Percentiles rank a stretch among this genome's conserved stretches.
Conservation (phyloP, 2,797 vertebrate genomes). For the Acipenser transmontanus region DNA sequence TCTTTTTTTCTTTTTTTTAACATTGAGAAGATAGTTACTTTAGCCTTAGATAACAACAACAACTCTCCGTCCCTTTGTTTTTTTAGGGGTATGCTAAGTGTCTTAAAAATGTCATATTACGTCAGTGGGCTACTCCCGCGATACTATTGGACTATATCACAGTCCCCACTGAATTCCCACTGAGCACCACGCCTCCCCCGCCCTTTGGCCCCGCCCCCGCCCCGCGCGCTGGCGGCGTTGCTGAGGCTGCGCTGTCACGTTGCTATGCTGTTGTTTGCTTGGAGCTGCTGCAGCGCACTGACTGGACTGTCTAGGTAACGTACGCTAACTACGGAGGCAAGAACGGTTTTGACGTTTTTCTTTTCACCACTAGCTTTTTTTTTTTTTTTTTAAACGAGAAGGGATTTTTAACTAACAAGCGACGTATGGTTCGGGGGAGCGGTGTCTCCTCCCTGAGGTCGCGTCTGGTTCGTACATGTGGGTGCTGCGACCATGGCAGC, state of each 20-base stretch:
- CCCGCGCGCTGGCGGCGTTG: constrained; percentile 14
- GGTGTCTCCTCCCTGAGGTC: no score
- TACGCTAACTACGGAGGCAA: background rate
- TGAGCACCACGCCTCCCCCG: constrained; percentile 9
- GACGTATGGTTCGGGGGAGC: no score
- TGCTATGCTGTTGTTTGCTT: constrained; percentile 17
- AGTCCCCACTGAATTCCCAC: background rate
- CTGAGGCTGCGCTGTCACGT: constrained; percentile 20
- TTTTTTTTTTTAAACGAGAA: background rate
- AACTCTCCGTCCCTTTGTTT: no score
- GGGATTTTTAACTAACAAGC: background rate
- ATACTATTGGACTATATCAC: background rate
- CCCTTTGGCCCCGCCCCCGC: background rate
- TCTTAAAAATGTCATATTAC: no score
- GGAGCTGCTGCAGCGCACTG: constrained; percentile 10
- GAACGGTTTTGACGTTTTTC: background rate
- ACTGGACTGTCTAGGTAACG: constrained; percentile 7
- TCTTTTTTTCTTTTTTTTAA: no score
- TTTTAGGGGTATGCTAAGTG: no score
- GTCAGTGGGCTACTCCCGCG: background rate
- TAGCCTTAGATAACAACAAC: no score
- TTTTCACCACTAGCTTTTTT: background rate
- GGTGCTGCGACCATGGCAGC: no score
- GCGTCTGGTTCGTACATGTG: no score
- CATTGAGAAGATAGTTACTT: no score